Evolutionary conservation across 2,113 vertebrate genomes (phyloP), one percentile per base, ranked within the genome.

Genomic region (Notarius quadriscutis): DNA sequence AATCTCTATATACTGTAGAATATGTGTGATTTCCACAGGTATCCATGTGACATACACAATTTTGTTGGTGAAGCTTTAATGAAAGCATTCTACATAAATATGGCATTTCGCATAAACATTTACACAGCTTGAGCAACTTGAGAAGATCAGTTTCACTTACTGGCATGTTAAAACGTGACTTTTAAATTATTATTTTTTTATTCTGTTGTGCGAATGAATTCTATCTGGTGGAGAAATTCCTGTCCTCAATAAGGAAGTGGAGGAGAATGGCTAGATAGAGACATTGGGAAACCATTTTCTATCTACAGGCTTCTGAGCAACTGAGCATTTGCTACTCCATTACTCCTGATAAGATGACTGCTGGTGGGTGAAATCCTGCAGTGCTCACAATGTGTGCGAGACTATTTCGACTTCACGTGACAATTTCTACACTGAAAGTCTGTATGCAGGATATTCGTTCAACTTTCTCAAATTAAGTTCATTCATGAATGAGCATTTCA

Each of bases 241-340:
- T 34, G 58, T 48, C 60, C 78, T 41, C 20, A 48, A 82, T 48
- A 62, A 58, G 6, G 22, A 7, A 48, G 30, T 65, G 81, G 53
- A 75, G 25, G 18, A 57, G 30, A 74, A 58, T 9, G 18, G 30
- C 67, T 74, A 20, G 69, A 75, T 74, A 74, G 27, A 84, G 83
- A 74, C 69, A 74, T 48, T 48, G 83, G 69, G 25, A 57, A 58
- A 60, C 53, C 74, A 79, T 79, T 86, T 65, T 78, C 75, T 57
- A 51, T 74, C 77, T 79, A 69, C 75, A 91, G 89, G 88, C 88
- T 89, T 89, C 90, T 91, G 84, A 88, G 92, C 91, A 88, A 93
- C 84, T 88, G 87, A 90, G 91, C 90, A 93, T 93, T 91, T 91
- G 87, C 92, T 91, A 93, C 86, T 89, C 92, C 93, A 94, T 94